Percentiles rank a stretch among this genome's conserved stretches.
Evolutionary conservation across 1,140 invertebrate species (phyloP).

Genomic region (Olivierus martensii): DNA sequence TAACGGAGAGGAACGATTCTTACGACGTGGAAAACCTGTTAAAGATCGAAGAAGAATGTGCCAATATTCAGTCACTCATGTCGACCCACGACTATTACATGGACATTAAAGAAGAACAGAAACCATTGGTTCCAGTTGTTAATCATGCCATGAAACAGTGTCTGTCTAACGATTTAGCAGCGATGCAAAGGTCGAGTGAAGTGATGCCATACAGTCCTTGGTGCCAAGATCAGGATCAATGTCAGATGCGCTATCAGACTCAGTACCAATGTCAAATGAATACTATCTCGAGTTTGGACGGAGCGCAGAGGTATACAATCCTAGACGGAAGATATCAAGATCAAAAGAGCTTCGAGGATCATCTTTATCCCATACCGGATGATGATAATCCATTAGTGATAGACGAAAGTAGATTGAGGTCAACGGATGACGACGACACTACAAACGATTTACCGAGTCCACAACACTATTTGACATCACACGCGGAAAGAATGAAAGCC

Average conservation of each 20-base stretch:
- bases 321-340: constrained; percentile 4
- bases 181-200: background rate
- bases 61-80: no score
- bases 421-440: background rate
- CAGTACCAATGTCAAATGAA: background rate
- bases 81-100: background rate
- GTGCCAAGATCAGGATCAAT: no score
- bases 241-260: no score
- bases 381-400: constrained; percentile 19
- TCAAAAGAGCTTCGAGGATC: no score
- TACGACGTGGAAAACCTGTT: constrained; percentile 38
- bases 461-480: no score
- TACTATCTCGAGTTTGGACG: background rate
- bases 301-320: constrained; percentile 2
- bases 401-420: constrained; percentile 5
- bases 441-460: background rate
- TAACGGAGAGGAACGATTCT: background rate
- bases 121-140: background rate
- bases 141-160: background rate
- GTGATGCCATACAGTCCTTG: no score
- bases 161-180: background rate
- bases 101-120: background rate
- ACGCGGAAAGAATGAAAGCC: no score
- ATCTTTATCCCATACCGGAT: constrained; percentile 13
- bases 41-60: constrained; percentile 36